Evolutionary conservation across 2,888 invertebrate species (phyloP), one percentile per base, ranked within the genome.

Genomic region (Tenthredo mesomela): DNA sequence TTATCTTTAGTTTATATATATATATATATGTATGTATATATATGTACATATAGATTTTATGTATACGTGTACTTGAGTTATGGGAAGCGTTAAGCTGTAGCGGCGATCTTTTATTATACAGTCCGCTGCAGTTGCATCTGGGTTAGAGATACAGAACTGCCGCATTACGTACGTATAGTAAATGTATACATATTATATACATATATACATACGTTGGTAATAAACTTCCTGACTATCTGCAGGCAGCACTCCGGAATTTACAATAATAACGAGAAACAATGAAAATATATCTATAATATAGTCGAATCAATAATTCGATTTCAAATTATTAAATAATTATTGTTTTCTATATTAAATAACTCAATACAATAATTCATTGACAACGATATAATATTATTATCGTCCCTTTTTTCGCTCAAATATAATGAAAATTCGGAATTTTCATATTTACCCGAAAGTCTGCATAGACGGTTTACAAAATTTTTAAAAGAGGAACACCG

Each of bases 71-170:
- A 67, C 15, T 67, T 67, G 67, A 67, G 67, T 67, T 67, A 67
- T 67, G 67, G 67, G 18, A 67, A 67, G 18, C 33, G 67, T 25
- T 67, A 25, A 67, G 6, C 67, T 67, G 67, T 29, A 33, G 15
- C 67, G 33, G 29, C 67, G 67, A 67, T 67, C 15, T 67, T 67
- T 67, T 67, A 33, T 33, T 67, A 67, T 33, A 67, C 29, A 25
- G 25, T 12, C 67, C 15, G 33, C 33, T 25, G 61, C 67, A 67
- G 33, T 61, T 61, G 67, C 67, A 67, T 67, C 67, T 67, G 67
- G 67, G 67, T 67, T 67, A 67, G 29, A 67, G 67, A 67, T 67
- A 18, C 67, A 33, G 12, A 25, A 29, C 67, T 18, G 12, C 67
- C 33, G 12, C 29, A 15, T 10, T 65, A 65, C 65, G 15, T 65